Conservation (phyloP, 2,888 invertebrate species). For the Catocala fraxini region DNA sequence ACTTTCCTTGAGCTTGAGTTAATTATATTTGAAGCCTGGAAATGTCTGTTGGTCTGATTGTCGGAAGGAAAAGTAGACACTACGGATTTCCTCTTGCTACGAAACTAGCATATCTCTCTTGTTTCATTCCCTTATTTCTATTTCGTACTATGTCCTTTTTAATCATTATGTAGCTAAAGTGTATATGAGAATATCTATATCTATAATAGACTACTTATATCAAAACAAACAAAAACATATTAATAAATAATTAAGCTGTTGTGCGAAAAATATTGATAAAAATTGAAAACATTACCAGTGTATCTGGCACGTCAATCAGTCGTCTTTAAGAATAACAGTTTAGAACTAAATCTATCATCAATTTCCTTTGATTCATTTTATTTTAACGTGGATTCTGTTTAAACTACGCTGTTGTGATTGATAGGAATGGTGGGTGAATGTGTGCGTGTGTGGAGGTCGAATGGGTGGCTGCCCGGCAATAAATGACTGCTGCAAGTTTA, state of each 20-base stretch:
- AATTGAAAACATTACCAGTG: constrained; percentile 7
- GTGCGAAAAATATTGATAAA: constrained; percentile 11
- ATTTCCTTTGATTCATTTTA: constrained; percentile 39
- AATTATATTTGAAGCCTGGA: too few species aligned
- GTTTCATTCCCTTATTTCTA: too few species aligned
- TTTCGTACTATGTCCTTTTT: too few species aligned
- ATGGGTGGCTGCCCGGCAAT: constrained; percentile 46
- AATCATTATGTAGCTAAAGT: too few species aligned
- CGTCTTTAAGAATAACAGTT: constrained; percentile 16
- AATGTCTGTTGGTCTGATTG: too few species aligned
- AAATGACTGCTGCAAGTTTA: constrained; percentile 59
- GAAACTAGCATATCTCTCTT: too few species aligned
- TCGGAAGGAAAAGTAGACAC: too few species aligned
- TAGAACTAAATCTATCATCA: constrained; percentile 24
- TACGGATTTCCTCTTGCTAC: too few species aligned
- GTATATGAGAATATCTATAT: too few species aligned
- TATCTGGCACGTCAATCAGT: constrained; percentile 20
- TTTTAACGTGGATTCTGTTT: constrained; percentile 24
- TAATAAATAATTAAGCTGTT: constrained; percentile 9
- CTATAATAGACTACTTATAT: too few species aligned
- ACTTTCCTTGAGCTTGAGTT: too few species aligned
- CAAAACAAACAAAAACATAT: constrained; percentile 1
- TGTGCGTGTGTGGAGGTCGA: constrained; percentile 17
- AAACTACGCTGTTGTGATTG: constrained; percentile 34
- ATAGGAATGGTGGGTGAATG: constrained; percentile 37